phyloP scores from a whole-genome alignment of 2,797 vertebrate genomes.

The Eurystomus glaucurus region DNA sequence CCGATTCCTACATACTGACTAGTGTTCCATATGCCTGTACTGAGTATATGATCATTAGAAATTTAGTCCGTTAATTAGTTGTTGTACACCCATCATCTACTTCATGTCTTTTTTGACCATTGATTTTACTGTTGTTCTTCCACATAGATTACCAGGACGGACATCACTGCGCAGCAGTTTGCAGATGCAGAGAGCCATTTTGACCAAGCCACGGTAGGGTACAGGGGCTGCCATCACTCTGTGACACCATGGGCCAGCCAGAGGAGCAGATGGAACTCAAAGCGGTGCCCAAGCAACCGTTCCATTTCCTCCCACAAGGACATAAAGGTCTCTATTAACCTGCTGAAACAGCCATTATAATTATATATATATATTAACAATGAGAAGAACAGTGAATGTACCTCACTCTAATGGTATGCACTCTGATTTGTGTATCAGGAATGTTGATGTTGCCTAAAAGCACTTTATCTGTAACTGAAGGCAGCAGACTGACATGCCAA shows the following conservation, averaged over 20 bases:
- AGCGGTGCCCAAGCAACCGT: rapidly evolving
- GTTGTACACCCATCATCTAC: neutral
- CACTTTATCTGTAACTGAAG: neutral
- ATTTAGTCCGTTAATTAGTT: neutral
- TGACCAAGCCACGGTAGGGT: neutral
- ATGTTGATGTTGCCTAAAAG: neutral
- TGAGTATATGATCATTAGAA: neutral
- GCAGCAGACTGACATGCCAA: neutral
- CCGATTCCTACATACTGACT: neutral
- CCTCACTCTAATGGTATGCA: neutral
- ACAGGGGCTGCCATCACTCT: rapidly evolving
- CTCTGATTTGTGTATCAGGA: neutral
- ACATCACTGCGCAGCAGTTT: neutral
- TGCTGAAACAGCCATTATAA: neutral
- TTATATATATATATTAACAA: neutral
- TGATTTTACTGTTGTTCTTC: neutral
- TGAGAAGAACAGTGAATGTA: neutral
- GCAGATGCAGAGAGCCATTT: neutral
- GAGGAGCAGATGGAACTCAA: neutral
- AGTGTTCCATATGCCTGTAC: neutral
- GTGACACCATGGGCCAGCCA: neutral
- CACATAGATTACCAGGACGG: neutral
- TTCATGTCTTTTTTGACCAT: neutral
- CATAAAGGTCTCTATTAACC: neutral
- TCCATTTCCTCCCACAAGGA: neutral